Evolutionary conservation across 2,113 vertebrate genomes (phyloP).

Genomic region (Tiliqua scincoides): DNA sequence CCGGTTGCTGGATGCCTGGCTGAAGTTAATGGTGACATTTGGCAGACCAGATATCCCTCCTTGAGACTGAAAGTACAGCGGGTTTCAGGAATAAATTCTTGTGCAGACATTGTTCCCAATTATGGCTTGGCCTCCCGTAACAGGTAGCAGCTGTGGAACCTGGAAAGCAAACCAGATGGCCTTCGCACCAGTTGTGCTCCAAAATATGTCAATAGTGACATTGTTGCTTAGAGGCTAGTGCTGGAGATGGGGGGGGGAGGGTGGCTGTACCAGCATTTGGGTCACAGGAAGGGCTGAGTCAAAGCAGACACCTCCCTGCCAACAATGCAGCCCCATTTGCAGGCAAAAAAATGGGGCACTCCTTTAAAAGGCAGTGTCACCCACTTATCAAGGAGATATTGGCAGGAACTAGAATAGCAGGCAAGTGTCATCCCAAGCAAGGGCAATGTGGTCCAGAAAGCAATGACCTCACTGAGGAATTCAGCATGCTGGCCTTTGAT

Average conservation of each 20-base stretch:
- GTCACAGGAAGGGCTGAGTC: too few species aligned
- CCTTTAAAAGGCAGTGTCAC: too few species aligned
- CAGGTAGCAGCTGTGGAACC: not conserved
- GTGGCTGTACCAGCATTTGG: not conserved
- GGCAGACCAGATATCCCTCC: not conserved
- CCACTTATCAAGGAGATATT: too few species aligned
- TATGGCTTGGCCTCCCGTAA: not conserved
- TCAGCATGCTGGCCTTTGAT: too few species aligned
- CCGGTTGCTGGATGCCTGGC: fast-evolving
- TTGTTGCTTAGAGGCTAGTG: not conserved
- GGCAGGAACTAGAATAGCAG: too few species aligned
- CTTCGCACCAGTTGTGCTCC: not conserved
- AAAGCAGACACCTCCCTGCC: too few species aligned
- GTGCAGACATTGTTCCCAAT: fast-evolving
- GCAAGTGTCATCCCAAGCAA: too few species aligned
- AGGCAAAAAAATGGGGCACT: too few species aligned
- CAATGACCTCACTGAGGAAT: too few species aligned
- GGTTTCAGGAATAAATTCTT: fast-evolving
- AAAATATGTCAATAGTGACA: not conserved
- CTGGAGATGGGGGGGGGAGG: not conserved
- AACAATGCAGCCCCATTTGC: too few species aligned
- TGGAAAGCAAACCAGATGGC: not conserved
- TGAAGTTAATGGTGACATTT: not conserved
- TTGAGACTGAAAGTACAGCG: not conserved
- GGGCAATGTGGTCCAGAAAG: too few species aligned